Percentiles rank a stretch among this genome's conserved stretches.
Evolutionary conservation across 1,140 invertebrate genomes (phyloP).

Genomic region (Psix sp.): DNA sequence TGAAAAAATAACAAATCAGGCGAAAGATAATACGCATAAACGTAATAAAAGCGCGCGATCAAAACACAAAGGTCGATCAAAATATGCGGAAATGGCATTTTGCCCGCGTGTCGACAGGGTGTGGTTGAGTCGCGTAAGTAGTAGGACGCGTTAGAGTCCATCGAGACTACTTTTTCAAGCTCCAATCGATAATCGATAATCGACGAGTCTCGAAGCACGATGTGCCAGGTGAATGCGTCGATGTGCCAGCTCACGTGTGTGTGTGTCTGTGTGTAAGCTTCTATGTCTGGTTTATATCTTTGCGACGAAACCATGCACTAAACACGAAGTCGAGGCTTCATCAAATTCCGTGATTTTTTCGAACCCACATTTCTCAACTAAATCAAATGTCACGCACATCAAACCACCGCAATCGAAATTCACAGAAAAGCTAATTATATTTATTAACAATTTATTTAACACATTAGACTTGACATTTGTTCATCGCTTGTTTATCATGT

Average conservation of each 20-base stretch:
- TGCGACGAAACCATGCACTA: slow-evolving; percentile 8
- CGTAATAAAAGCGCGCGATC: no score
- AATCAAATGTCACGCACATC: no score
- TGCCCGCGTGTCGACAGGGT: slow-evolving; percentile 14
- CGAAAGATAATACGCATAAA: no score
- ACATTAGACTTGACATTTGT: no score
- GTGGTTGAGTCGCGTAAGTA: slow-evolving; percentile 54
- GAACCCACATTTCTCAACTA: slow-evolving; percentile 2
- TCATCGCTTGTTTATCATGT: no score
- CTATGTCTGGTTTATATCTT: slow-evolving; percentile 4
- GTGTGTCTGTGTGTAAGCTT: slow-evolving; percentile 1
- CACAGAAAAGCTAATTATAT: no score
- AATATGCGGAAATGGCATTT: no score
- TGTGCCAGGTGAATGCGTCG: slow-evolving; percentile 17
- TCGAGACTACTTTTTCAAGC: slow-evolving; percentile 44
- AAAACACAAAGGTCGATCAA: no score
- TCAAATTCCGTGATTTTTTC: slow-evolving; percentile 30
- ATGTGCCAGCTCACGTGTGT: not conserved
- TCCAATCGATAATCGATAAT: slow-evolving; percentile 35
- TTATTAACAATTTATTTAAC: no score
- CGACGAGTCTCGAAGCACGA: slow-evolving; percentile 21
- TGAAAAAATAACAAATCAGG: no score
- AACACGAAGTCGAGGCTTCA: slow-evolving; percentile 8
- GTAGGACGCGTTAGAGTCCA: slow-evolving; percentile 41
- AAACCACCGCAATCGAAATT: no score